These are phyloP conservation scores for Buathra laborator DNA, from an alignment of 2,888 invertebrate genomes.

Conservation along the genomic window DNA sequence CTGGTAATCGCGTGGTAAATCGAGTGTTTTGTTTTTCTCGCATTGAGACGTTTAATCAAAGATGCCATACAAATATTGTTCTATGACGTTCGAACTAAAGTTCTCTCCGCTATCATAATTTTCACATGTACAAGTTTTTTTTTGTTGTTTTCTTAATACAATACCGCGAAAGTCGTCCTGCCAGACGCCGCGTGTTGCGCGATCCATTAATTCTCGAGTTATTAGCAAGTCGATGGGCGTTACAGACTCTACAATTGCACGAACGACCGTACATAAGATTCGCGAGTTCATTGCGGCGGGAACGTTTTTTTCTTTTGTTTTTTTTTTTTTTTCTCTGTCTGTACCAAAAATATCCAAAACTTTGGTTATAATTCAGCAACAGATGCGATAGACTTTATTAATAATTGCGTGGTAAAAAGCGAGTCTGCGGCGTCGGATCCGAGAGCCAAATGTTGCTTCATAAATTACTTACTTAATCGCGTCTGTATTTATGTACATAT, in stretches of 20 bases:
- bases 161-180: not conserved
- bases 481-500: not conserved
- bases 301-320: conserved; percentile 64
- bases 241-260: conserved; percentile 58
- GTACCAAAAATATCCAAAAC: conserved; percentile 70
- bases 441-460: not conserved
- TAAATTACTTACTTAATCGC: not conserved
- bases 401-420: conserved; percentile 55
- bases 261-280: conserved; percentile 20
- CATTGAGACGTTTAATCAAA: too few species aligned
- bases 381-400: conserved; percentile 80
- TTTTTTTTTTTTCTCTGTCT: not conserved
- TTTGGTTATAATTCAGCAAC: conserved; percentile 82
- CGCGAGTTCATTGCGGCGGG: conserved; percentile 21
- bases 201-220: conserved; percentile 32
- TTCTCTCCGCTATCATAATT: not conserved
- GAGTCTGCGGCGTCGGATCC: not conserved
- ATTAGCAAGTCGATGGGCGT: conserved; percentile 39
- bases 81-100: not conserved
- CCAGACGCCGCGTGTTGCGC: conserved; percentile 2
- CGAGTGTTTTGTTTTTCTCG: too few species aligned
- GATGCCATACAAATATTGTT: not conserved
- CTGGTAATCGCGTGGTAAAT: too few species aligned
- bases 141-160: not conserved
- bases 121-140: not conserved